Percentiles rank a stretch among this genome's conserved stretches.
phyloP scores from a whole-genome alignment of 2,888 invertebrate genomes.

The Eilema griseolum region DNA sequence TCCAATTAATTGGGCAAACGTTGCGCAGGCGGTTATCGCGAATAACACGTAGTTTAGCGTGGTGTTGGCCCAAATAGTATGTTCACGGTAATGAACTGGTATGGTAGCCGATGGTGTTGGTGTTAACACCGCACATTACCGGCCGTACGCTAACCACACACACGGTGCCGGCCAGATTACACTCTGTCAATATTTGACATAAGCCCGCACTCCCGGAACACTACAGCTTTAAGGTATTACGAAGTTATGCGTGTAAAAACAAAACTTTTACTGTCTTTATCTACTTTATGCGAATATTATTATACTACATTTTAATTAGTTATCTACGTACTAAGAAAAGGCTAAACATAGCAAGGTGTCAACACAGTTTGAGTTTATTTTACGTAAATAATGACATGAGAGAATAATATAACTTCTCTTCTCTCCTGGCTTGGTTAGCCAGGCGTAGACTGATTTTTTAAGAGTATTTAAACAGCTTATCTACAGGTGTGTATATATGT shows the following conservation, averaged over 20 bases:
- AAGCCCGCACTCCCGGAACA: slow-evolving; percentile 45
- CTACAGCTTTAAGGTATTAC: slow-evolving; percentile 22
- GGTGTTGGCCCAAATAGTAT: slow-evolving; percentile 62
- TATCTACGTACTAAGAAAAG: too few relatives aligned
- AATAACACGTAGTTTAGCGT: slow-evolving; percentile 73
- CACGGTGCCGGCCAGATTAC: slow-evolving; percentile 78
- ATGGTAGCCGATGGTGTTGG: slow-evolving; percentile 44
- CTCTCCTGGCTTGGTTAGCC: too few relatives aligned
- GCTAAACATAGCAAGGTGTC: too few relatives aligned
- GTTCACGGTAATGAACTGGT: slow-evolving; percentile 78
- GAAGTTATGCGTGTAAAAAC: slow-evolving; percentile 6
- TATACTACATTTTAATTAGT: too few relatives aligned
- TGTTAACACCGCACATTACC: slow-evolving; percentile 82
- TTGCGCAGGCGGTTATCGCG: slow-evolving; percentile 64
- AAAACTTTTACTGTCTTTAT: neutral
- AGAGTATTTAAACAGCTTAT: too few relatives aligned
- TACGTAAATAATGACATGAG: too few relatives aligned
- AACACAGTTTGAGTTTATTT: too few relatives aligned
- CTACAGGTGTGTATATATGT: too few relatives aligned
- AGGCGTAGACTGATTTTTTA: too few relatives aligned
- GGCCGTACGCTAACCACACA: slow-evolving; percentile 73
- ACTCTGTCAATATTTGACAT: slow-evolving; percentile 82
- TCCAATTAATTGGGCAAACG: slow-evolving; percentile 26
- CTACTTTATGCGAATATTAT: neutral
- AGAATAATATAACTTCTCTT: too few relatives aligned